These are phyloP conservation scores for Grammomys surdaster DNA, from an alignment of 2,113 vertebrate species.

Conservation along the genomic window DNA sequence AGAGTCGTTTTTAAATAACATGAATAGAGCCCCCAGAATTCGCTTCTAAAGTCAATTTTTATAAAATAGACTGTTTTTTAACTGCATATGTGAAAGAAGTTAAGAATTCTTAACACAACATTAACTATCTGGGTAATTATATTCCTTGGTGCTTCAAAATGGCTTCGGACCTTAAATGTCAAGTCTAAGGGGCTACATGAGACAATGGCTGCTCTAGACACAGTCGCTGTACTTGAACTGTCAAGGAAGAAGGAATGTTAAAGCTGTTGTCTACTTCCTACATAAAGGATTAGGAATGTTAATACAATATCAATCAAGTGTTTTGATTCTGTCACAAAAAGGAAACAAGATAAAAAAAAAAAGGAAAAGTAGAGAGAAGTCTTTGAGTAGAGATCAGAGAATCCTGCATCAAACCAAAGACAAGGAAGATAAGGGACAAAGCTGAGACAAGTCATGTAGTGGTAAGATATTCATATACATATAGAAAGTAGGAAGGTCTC, in stretches of 20 bases:
- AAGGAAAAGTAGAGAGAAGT: conserved; percentile 4
- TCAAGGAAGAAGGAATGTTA: not conserved
- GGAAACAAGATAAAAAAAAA: rapidly evolving
- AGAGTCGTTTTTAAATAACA: not conserved
- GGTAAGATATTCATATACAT: not conserved
- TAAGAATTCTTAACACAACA: not conserved
- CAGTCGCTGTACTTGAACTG: rapidly evolving
- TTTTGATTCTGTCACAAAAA: not conserved
- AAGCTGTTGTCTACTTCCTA: not conserved
- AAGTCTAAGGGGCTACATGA: not conserved
- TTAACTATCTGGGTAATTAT: conserved; percentile 23
- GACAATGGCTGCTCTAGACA: not conserved
- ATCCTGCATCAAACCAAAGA: conserved; percentile 21
- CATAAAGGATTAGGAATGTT: not conserved
- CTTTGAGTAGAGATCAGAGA: conserved; percentile 36
- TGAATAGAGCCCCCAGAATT: not conserved
- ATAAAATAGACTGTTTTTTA: not conserved
- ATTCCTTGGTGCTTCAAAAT: not conserved
- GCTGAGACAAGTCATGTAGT: not conserved
- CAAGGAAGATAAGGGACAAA: not conserved
- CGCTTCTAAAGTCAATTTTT: not conserved
- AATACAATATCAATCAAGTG: not conserved
- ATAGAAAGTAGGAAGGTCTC: not conserved
- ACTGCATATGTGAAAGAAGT: not conserved
- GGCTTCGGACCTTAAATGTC: not conserved